Conservation (phyloP, 2,888 invertebrate genomes). For the Drosophila mettleri region DNA sequence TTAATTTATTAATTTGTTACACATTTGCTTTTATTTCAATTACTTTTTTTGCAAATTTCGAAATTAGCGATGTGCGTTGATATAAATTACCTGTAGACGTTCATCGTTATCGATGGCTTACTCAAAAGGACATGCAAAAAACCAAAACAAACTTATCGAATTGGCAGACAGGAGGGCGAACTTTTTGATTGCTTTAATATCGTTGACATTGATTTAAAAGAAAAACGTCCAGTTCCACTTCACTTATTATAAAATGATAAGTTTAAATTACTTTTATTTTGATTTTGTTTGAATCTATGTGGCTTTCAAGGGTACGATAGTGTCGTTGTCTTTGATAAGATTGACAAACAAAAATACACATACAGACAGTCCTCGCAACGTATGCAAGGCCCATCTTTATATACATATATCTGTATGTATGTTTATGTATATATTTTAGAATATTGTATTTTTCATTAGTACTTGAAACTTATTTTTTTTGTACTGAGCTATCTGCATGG, state of each 20-base stretch:
- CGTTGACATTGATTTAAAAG: slow-evolving; percentile 3
- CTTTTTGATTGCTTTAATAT: slow-evolving; percentile 15
- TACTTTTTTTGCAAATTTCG: slow-evolving; percentile 26
- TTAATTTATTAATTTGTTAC: slow-evolving; percentile 46
- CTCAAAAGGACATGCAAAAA: slow-evolving; percentile 27
- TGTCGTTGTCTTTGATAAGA: slow-evolving; percentile 65
- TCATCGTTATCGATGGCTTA: slow-evolving; percentile 10
- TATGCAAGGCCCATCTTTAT: slow-evolving; percentile 46
- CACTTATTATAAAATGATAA: slow-evolving; percentile 45
- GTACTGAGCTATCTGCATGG: slow-evolving; percentile 50
- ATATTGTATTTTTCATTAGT: slow-evolving; percentile 10
- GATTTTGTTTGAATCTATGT: slow-evolving; percentile 57
- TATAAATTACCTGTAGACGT: not conserved
- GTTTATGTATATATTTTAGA: slow-evolving; percentile 9
- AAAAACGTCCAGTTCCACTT: slow-evolving; percentile 41
- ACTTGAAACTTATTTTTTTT: slow-evolving; percentile 21
- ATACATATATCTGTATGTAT: slow-evolving; percentile 18
- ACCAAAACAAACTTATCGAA: slow-evolving; percentile 1
- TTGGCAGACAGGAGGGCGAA: slow-evolving; percentile 3
- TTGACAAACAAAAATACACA: slow-evolving; percentile 64
- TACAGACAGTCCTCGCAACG: slow-evolving; percentile 34
- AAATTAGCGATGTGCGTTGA: slow-evolving; percentile 16
- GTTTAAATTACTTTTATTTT: slow-evolving; percentile 49
- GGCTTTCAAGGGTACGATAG: slow-evolving; percentile 72
- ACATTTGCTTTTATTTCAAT: slow-evolving; percentile 2